Percentiles rank a stretch among this genome's conserved stretches.
These are phyloP conservation scores for Argyrosomus japonicus DNA, from an alignment of 2,113 vertebrate species.

Conservation along the genomic window DNA sequence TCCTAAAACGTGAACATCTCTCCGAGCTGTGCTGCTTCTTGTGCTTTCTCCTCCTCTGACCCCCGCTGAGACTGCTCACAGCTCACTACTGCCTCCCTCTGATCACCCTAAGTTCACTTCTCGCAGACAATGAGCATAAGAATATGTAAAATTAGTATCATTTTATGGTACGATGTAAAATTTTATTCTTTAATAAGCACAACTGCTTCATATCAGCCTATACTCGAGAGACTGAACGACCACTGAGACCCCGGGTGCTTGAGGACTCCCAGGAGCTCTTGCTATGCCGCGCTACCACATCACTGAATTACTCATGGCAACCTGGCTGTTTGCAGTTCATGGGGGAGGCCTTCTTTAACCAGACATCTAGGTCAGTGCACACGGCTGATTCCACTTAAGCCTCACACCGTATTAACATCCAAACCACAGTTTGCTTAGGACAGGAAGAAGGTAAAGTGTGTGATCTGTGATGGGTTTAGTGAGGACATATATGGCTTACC, in stretches of 20 bases:
- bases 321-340: conserved; percentile 50
- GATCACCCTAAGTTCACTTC: not conserved
- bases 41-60: conserved; percentile 2
- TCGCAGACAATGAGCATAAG: not conserved
- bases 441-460: not conserved
- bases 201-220: conserved; percentile 1
- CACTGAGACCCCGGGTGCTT: not conserved
- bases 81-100: conserved; percentile 27
- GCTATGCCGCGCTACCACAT: conserved; percentile 43
- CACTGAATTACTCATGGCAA: conserved; percentile 61
- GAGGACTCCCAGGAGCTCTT: conserved; percentile 7
- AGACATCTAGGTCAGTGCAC: conserved; percentile 76
- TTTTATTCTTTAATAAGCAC: not conserved
- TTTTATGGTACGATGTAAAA: not conserved
- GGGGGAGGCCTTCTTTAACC: conserved; percentile 43
- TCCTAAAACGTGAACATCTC: not conserved
- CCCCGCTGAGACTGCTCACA: not conserved
- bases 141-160: not conserved
- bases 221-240: not conserved
- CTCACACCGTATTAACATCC: conserved; percentile 43
- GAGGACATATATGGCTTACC: conserved; percentile 52
- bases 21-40: not conserved
- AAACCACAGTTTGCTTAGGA: conserved; percentile 14
- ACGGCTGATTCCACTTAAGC: conserved; percentile 52
- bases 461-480: not conserved